Evolutionary conservation across 2,797 vertebrate genomes (phyloP).

Genomic region (Graptemys geographica): DNA sequence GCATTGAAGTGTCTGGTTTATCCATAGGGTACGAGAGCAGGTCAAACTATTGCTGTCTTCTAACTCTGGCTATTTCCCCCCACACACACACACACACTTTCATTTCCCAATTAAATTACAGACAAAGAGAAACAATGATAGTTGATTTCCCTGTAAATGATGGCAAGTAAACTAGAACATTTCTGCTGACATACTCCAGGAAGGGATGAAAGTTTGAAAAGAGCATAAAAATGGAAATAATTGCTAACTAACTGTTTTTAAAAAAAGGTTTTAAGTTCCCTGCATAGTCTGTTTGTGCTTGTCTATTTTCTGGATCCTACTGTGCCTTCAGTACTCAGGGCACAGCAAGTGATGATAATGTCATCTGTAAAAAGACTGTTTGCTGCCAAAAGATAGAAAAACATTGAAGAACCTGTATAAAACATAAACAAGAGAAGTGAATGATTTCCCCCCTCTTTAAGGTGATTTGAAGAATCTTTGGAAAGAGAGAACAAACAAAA

Average conservation of each 20-base stretch:
- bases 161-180: background rate
- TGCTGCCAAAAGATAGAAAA: background rate
- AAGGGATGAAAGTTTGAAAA: background rate
- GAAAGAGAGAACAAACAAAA: background rate
- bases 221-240: background rate
- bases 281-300: background rate
- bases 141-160: background rate
- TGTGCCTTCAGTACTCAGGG: background rate
- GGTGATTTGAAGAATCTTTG: background rate
- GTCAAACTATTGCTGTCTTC: fast-evolving
- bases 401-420: background rate
- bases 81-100: background rate
- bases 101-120: background rate
- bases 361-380: background rate
- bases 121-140: background rate
- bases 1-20: background rate
- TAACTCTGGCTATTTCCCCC: background rate
- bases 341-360: background rate
- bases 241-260: background rate
- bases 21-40: fast-evolving
- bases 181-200: background rate
- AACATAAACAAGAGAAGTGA: fast-evolving
- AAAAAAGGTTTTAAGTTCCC: background rate
- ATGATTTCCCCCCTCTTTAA: background rate
- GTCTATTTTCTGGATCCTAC: background rate